phyloP scores from a whole-genome alignment of 2,797 vertebrate genomes.

The Sebastes vulpes region DNA sequence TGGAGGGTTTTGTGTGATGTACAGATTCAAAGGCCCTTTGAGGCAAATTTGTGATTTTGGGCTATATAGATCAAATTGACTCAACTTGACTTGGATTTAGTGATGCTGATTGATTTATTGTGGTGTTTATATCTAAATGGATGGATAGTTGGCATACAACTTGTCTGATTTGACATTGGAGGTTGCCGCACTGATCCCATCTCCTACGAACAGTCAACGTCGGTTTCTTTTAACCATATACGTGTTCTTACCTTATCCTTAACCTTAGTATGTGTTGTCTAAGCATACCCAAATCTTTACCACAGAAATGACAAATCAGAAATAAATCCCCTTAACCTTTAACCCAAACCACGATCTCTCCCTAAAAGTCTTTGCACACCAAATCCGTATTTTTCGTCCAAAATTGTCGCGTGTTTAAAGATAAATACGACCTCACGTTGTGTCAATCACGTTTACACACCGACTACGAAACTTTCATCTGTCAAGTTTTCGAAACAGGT shows the following conservation, averaged over 20 bases:
- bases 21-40: background rate
- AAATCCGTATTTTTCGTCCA: no score
- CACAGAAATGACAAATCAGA: background rate
- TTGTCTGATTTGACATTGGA: background rate
- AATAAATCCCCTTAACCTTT: background rate
- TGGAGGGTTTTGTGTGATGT: background rate
- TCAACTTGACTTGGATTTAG: background rate
- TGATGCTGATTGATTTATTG: background rate
- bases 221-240: background rate
- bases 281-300: background rate
- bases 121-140: background rate
- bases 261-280: background rate
- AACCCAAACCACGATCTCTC: background rate
- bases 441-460: no score
- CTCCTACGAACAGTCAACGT: background rate
- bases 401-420: no score
- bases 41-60: background rate
- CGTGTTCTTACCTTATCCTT: background rate
- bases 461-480: fast-evolving
- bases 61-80: background rate
- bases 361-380: background rate
- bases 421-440: no score
- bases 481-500: no score
- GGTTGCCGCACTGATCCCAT: background rate
- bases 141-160: background rate